Evolutionary conservation across 2,888 invertebrate species (phyloP).

Genomic region (Leptinotarsa rubiginosa): DNA sequence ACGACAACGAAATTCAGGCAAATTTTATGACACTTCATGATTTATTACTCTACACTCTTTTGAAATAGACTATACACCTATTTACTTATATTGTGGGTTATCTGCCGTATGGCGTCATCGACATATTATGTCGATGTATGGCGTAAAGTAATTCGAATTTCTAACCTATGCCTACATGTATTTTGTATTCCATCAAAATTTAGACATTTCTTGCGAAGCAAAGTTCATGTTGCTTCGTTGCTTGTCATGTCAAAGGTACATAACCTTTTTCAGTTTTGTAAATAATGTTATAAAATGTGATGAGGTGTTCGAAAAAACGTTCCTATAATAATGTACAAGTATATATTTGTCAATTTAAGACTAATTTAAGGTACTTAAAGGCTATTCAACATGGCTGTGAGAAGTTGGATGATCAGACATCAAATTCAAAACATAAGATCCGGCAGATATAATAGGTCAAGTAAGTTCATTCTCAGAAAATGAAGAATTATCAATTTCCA

Average conservation of each 20-base stretch:
- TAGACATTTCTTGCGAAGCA: not conserved
- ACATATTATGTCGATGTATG: too few relatives aligned
- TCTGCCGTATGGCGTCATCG: too few relatives aligned
- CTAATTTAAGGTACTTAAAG: conserved; percentile 36
- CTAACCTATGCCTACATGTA: too few relatives aligned
- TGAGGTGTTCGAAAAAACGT: conserved; percentile 36
- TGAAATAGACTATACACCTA: too few relatives aligned
- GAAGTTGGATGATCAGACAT: conserved; percentile 70
- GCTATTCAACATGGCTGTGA: conserved; percentile 66
- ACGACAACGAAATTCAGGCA: too few relatives aligned
- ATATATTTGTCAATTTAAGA: conserved; percentile 34
- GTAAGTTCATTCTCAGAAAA: conserved; percentile 52
- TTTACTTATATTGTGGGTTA: too few relatives aligned
- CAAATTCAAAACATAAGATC: conserved; percentile 62
- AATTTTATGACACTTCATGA: too few relatives aligned
- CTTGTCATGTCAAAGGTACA: not conserved
- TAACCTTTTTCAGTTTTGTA: conserved; percentile 11
- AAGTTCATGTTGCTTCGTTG: conserved; percentile 1
- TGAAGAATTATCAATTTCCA: conserved; percentile 21
- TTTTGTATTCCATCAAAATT: not conserved
- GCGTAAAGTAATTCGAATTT: too few relatives aligned
- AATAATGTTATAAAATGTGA: conserved; percentile 35
- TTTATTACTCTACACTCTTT: too few relatives aligned
- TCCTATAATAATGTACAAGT: conserved; percentile 38
- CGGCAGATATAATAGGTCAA: conserved; percentile 65